Evolutionary conservation across 2,113 vertebrate species (phyloP).

Genomic region (Ciconia maguari): DNA sequence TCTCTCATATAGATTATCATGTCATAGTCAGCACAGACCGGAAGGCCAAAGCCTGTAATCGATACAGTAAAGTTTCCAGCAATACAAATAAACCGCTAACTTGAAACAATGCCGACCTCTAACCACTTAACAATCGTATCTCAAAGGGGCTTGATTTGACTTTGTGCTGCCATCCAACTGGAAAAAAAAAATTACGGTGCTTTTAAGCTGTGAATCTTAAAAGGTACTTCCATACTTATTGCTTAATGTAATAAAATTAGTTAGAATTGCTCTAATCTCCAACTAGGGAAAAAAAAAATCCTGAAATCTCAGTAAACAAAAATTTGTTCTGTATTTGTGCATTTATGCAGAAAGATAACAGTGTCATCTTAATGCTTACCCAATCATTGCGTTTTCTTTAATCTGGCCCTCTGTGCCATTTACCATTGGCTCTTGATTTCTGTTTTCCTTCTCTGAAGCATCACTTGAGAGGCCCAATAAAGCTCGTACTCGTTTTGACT

Average conservation of each 20-base stretch:
- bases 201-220: neutral
- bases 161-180: neutral
- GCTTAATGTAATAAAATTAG: neutral
- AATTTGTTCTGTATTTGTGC: neutral
- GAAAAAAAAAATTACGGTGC: neutral
- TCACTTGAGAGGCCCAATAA: constrained; percentile 90
- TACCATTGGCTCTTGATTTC: constrained; percentile 85
- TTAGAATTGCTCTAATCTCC: neutral
- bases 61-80: neutral
- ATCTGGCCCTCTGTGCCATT: constrained; percentile 88
- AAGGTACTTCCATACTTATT: neutral
- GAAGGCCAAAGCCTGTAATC: neutral
- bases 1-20: neutral
- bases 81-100: neutral
- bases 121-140: neutral
- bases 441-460: constrained; percentile 80
- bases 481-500: constrained; percentile 89
- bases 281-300: neutral
- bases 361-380: constrained; percentile 73
- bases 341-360: neutral
- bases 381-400: constrained; percentile 85
- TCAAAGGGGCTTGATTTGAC: neutral
- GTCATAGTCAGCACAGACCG: neutral
- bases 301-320: neutral
- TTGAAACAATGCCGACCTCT: neutral